Percentiles rank a stretch among this genome's conserved stretches.
These are phyloP conservation scores for Zalophus californianus DNA, from an alignment of 2,797 vertebrate species.

Conservation along the genomic window DNA sequence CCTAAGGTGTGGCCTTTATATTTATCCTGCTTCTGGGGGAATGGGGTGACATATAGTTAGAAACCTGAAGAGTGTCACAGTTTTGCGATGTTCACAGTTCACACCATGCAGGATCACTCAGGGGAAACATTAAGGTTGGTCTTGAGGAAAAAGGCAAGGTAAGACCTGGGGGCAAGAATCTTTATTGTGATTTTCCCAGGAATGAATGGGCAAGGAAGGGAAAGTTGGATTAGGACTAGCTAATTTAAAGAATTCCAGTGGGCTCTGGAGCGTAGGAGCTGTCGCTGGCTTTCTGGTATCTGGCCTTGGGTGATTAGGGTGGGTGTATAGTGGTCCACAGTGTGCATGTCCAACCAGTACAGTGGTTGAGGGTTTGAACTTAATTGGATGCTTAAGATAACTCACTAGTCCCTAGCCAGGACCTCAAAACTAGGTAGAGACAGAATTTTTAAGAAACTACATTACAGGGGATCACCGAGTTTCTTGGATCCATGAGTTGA, in stretches of 20 bases:
- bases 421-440: neutral
- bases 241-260: neutral
- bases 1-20: neutral
- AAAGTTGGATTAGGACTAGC: neutral
- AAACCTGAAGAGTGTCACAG: neutral
- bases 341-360: neutral
- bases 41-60: neutral
- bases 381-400: neutral
- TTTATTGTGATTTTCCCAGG: neutral
- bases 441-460: neutral
- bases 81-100: neutral
- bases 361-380: neutral
- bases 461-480: neutral
- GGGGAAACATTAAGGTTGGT: too few relatives aligned
- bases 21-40: neutral
- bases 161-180: neutral
- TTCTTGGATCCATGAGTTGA: neutral
- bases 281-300: neutral
- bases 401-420: neutral
- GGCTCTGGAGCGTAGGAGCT: neutral
- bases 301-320: neutral
- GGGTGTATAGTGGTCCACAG: neutral
- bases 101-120: neutral
- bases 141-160: neutral
- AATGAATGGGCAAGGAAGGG: neutral